phyloP scores from a whole-genome alignment of 2,888 invertebrate species.

The Poecilus cupreus region DNA sequence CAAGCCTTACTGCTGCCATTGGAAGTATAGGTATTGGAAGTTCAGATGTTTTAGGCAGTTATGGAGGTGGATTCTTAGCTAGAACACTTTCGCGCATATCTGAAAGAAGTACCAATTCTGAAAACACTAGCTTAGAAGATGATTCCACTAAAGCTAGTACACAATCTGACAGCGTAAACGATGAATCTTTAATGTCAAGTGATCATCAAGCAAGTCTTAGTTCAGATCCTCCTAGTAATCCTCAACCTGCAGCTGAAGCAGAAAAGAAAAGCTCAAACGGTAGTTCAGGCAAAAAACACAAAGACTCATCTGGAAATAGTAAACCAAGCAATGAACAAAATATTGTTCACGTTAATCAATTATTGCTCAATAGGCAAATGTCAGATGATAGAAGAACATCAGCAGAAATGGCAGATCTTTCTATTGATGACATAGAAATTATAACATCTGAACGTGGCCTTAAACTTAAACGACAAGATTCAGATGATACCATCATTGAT shows the following conservation, averaged over 20 bases:
- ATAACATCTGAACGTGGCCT: slow-evolving; percentile 72
- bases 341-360: slow-evolving; percentile 68
- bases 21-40: slow-evolving; percentile 76
- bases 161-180: slow-evolving; percentile 88
- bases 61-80: slow-evolving; percentile 83
- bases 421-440: slow-evolving; percentile 79
- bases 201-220: slow-evolving; percentile 90
- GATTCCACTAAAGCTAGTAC: slow-evolving; percentile 91
- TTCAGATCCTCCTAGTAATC: slow-evolving; percentile 87
- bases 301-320: slow-evolving; percentile 59
- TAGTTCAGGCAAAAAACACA: slow-evolving; percentile 56
- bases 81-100: slow-evolving; percentile 90
- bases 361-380: slow-evolving; percentile 75
- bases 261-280: slow-evolving; percentile 69
- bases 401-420: slow-evolving; percentile 89
- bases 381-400: slow-evolving; percentile 89
- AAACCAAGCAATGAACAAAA: slow-evolving; percentile 65
- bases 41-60: slow-evolving; percentile 80
- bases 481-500: slow-evolving; percentile 72
- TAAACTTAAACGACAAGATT: slow-evolving; percentile 70
- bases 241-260: slow-evolving; percentile 77
- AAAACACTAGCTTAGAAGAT: slow-evolving; percentile 90
- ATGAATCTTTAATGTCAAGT: slow-evolving; percentile 88
- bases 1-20: slow-evolving; percentile 75
- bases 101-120: slow-evolving; percentile 91